Base-by-base conservation (phyloP, 2,797 vertebrate genomes). In the Myotis vivesi region DNA sequence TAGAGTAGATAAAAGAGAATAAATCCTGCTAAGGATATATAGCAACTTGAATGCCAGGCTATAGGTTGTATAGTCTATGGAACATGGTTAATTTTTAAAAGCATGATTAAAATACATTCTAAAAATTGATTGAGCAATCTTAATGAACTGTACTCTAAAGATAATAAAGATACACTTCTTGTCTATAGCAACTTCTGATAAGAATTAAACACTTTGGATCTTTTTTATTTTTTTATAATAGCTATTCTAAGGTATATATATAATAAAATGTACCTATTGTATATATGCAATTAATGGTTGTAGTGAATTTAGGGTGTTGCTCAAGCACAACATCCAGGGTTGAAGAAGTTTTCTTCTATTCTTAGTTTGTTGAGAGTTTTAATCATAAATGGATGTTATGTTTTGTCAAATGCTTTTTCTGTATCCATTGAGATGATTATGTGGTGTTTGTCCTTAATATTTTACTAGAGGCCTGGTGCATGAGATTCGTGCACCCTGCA, bases 361-460 rank as follows among this genome's bases (percentile, higher is more conserved):
- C 23, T 20, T 72, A 53, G 23, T 53, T 92, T 76, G 33, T 68
- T 30, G 11, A 28, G 15, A 25, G 1, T 72, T 55, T 94, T 51
- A 57, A 73, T 51, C 19, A 57, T 23, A 38, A 93, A 25, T 53
- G 16, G 25, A 44, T 86, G 19, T 69, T 46, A 75, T 23, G 23
- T 57, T 87, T 89, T 73, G 13, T 72, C 25, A 49, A 93, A 66
- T 86, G 4, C 33, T 72, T 88, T 87, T 64, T 59, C 17, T 82
- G 6, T 66, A 28, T 80, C 30, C 59, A 13, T 41, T 85, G 73
- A 95, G 36, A 79, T 57, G 23, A 55, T 28, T 16, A 16, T 25
- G n/a, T 87, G 25, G 8, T 51, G 25, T 92, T 87, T 96, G 9
- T 69, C 30, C n/a, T 83, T 89, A 46, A 69, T 51, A 87, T 82